A percentile compares a stretch with the other conserved stretches of the same genome.
phyloP scores from a whole-genome alignment of 37 sponge, comb jelly and placozoan genomes.

The Chondrilla cf. caribensis region DNA sequence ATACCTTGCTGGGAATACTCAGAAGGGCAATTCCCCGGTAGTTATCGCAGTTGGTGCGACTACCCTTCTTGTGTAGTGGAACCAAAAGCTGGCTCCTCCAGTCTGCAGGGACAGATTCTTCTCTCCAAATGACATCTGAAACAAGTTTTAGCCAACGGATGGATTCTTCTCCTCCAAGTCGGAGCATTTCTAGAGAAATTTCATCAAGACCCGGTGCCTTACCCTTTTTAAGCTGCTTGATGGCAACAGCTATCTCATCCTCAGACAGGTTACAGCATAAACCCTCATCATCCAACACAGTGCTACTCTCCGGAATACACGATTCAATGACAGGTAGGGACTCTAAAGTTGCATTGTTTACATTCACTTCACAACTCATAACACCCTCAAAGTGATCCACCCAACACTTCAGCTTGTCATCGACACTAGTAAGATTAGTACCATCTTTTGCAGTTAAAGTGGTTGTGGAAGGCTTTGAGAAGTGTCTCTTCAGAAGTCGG shows the following conservation, averaged over 20 bases:
- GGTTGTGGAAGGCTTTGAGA: neutral
- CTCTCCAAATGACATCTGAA: too few relatives aligned
- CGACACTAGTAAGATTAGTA: neutral
- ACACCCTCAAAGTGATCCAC: neutral
- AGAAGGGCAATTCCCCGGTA: constrained; percentile 4
- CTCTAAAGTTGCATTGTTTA: neutral
- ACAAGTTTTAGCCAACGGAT: too few relatives aligned
- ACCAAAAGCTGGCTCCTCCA: neutral
- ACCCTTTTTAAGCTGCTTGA: too few relatives aligned
- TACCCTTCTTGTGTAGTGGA: neutral
- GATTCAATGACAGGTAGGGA: neutral
- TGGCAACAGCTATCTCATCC: too few relatives aligned
- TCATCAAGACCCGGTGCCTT: too few relatives aligned
- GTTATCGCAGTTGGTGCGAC: constrained; percentile 1
- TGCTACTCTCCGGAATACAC: too few relatives aligned
- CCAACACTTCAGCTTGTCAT: neutral
- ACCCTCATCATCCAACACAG: neutral
- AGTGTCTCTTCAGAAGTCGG: neutral
- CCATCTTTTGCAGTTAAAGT: neutral
- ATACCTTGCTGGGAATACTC: neutral
- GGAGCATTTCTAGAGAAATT: too few relatives aligned
- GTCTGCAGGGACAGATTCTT: too few relatives aligned
- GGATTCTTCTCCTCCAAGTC: too few relatives aligned
- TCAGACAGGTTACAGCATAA: neutral
- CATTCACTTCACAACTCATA: neutral